Evolutionary conservation across 2,113 vertebrate genomes (phyloP).

Genomic region (Galbula dea): DNA sequence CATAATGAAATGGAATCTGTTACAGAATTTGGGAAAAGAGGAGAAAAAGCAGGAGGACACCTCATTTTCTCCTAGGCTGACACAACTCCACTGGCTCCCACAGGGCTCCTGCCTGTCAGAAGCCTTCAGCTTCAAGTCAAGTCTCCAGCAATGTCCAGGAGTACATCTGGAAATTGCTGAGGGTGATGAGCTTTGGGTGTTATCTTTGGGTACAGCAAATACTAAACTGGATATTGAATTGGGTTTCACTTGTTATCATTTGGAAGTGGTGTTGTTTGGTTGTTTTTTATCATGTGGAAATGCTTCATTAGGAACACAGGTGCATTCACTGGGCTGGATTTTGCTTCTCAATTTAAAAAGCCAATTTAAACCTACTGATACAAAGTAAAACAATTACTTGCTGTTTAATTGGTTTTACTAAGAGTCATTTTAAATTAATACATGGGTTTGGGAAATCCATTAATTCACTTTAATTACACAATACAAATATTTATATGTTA

Average conservation of each 20-base stretch:
- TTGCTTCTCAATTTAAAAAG: constrained; percentile 28
- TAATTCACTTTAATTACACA: constrained; percentile 33
- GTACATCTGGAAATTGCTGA: not conserved
- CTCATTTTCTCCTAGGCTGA: not conserved
- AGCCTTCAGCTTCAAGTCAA: not conserved
- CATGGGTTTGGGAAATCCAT: not conserved
- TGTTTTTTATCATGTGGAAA: not conserved
- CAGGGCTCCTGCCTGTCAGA: not conserved
- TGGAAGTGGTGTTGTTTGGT: not conserved
- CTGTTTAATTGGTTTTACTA: constrained; percentile 42
- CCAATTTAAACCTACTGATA: constrained; percentile 28
- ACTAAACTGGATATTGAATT: not conserved
- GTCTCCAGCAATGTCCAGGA: not conserved
- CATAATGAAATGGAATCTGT: not conserved
- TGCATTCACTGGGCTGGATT: not conserved
- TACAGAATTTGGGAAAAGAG: not conserved
- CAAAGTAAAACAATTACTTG: constrained; percentile 36
- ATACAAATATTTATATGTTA: constrained; percentile 23
- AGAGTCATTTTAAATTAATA: constrained; percentile 15
- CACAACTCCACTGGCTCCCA: not conserved
- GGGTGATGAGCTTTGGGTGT: not conserved
- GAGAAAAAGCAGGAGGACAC: not conserved
- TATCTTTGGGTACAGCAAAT: not conserved
- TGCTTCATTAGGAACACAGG: constrained; percentile 26
- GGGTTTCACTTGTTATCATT: not conserved